phyloP scores from a whole-genome alignment of 2,888 invertebrate species.

The Mimachlamys varia region DNA sequence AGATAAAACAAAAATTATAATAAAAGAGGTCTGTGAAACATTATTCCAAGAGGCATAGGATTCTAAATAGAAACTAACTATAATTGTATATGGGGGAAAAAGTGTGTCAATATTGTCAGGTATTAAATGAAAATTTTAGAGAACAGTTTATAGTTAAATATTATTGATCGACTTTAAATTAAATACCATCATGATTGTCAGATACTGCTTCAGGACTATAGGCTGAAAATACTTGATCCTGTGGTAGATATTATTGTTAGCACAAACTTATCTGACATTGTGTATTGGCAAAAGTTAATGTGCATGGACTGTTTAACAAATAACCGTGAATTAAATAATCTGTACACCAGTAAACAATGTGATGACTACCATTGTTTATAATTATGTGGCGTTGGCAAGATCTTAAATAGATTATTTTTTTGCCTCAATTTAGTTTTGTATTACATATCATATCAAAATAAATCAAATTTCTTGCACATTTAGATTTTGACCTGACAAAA shows the following conservation, averaged over 20 bases:
- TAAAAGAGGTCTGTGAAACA: too few relatives aligned
- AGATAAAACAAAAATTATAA: too few relatives aligned
- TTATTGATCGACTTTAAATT: neutral
- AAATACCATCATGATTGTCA: neutral
- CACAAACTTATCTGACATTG: neutral
- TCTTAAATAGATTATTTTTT: neutral
- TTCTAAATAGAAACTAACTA: too few relatives aligned
- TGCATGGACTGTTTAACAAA: neutral
- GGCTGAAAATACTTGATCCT: neutral
- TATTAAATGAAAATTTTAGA: too few relatives aligned
- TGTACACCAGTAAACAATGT: neutral
- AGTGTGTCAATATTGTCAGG: too few relatives aligned
- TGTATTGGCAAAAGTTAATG: conserved; percentile 25
- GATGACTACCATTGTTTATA: neutral
- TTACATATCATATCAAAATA: neutral
- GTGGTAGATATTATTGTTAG: neutral
- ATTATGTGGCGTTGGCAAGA: neutral
- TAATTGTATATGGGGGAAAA: too few relatives aligned
- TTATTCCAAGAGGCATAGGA: too few relatives aligned
- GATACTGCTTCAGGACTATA: neutral
- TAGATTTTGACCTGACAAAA: neutral
- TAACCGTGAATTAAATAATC: neutral
- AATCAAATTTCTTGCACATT: neutral
- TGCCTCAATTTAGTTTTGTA: neutral
- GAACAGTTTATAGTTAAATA: too few relatives aligned